Base-by-base conservation (phyloP, 2,113 vertebrate genomes). In the Mellivora capensis region DNA sequence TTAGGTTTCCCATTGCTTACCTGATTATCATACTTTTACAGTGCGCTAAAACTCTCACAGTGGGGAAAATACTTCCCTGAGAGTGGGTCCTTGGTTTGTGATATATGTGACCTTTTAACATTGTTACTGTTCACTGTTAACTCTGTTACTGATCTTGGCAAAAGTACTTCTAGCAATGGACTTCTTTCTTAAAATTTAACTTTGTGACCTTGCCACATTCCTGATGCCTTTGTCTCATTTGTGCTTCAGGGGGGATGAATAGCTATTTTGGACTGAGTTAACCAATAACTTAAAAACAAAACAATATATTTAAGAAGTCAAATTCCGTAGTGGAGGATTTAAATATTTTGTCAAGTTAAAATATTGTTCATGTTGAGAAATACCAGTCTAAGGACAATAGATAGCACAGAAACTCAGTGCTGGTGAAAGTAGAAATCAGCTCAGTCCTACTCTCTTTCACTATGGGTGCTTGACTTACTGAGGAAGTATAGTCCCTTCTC, bases 291-390 rank as follows among this genome's bases (percentile, higher is more conserved):
- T 91, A 52, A 91, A 83, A 89, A 64, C 23, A 81, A 82, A 96
- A 71, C n/a, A 92, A 79, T 91, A 12, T 61, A 13, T 81, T 91
- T 87, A 88, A 92, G 67, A 95, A 95, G 83, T 79, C 21, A 90
- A 57, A 95, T 81, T 97, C 6, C 71, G 6, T 49, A 96, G 31
- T 76, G 34, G 74, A 96, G 18, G 64, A 90, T 87, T 93, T 93
- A 87, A 44, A 37, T 96, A 37, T 92, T 79, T 97, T 93, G n/a
- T 93, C 21, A 96, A 47, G 44, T 83, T 52, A 91, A 96, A 90
- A 37, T 87, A 47, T 54, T 87, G 3, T 62, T 87, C 4, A 2
- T 96, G 54, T 52, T 91, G 61, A 42, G 69, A 74, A 85, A 79
- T 88, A 67, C 3, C 52, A 89, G 47, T 39, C n/a, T 89, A 86